Conservation (phyloP, 1,140 invertebrate genomes). For the Mactra quadrangularis region DNA sequence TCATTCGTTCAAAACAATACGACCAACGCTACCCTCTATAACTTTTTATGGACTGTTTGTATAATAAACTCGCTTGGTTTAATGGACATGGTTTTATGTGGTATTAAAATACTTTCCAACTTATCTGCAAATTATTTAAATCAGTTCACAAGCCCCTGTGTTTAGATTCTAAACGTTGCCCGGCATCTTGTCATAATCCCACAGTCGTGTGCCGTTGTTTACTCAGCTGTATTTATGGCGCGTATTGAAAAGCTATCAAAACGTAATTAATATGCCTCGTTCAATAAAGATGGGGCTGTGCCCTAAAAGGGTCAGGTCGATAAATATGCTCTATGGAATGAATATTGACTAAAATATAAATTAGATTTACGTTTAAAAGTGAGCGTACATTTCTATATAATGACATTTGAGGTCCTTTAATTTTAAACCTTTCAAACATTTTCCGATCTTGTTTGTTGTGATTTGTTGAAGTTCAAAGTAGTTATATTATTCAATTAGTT, state of each 20-base stretch:
- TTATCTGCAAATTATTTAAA: no score
- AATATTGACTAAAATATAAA: slow-evolving; percentile 42
- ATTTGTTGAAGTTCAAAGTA: no score
- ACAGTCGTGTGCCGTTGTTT: slow-evolving; percentile 45
- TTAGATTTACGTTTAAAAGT: slow-evolving; percentile 27
- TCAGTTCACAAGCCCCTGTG: slow-evolving; percentile 28
- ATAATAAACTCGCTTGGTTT: no score
- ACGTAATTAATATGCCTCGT: slow-evolving; percentile 44
- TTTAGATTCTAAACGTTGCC: slow-evolving; percentile 20
- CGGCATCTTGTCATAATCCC: not conserved
- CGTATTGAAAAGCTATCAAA: slow-evolving; percentile 51
- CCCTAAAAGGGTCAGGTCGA: slow-evolving; percentile 16
- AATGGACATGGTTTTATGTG: no score
- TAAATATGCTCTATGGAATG: slow-evolving; percentile 15
- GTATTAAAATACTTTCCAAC: no score
- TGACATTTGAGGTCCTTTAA: no score
- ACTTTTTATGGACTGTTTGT: no score
- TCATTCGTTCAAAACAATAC: no score
- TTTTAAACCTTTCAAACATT: no score
- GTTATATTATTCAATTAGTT: no score
- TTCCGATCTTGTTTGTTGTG: no score
- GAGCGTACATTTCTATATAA: slow-evolving; percentile 2
- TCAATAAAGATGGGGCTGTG: slow-evolving; percentile 4
- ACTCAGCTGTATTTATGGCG: slow-evolving; percentile 54
- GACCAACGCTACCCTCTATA: no score